Evolutionary conservation across 2,797 vertebrate species (phyloP).

Genomic region (Lutjanus campechanus): DNA sequence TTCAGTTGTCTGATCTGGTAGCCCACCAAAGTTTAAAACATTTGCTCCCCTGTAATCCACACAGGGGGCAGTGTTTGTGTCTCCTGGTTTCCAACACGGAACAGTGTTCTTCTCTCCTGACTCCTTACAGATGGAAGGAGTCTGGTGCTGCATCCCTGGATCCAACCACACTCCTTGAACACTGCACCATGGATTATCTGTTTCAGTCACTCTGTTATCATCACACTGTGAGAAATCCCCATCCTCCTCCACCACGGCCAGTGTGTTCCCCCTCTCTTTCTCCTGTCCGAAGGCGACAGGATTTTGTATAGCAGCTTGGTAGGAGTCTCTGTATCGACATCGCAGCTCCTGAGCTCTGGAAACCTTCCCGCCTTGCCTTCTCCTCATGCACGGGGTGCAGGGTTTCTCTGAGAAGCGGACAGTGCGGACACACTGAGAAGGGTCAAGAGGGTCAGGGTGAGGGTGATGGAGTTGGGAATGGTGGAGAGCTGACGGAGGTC

Average conservation of each 20-base stretch:
- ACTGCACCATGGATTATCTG: conserved; percentile 42
- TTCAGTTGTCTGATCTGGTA: conserved; percentile 31
- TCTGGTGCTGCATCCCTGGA: conserved; percentile 43
- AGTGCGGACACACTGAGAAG: conserved; percentile 64
- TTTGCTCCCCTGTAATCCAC: conserved; percentile 42
- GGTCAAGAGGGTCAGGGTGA: conserved; percentile 35
- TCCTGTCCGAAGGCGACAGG: conserved; percentile 74
- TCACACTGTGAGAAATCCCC: conserved; percentile 49
- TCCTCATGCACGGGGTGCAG: conserved; percentile 84
- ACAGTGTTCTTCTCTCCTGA: conserved; percentile 65
- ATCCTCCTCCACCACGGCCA: conserved; percentile 82
- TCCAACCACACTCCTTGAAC: conserved; percentile 41
- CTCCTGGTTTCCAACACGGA: conserved; percentile 62
- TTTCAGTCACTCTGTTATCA: conserved; percentile 55
- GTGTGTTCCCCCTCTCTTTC: conserved; percentile 50
- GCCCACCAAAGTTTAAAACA: conserved; percentile 5
- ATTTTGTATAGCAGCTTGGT: conserved; percentile 85
- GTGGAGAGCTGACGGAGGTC: conserved; percentile 27
- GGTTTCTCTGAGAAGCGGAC: conserved; percentile 83
- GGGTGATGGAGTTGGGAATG: conserved; percentile 46
- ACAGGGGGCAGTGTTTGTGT: conserved; percentile 36
- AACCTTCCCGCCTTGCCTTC: conserved; percentile 76
- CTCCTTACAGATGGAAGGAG: conserved; percentile 61
- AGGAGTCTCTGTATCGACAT: conserved; percentile 87
- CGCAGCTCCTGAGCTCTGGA: conserved; percentile 73